Conservation (phyloP, 2,797 vertebrate species). For the Leptatherina wallacei region DNA sequence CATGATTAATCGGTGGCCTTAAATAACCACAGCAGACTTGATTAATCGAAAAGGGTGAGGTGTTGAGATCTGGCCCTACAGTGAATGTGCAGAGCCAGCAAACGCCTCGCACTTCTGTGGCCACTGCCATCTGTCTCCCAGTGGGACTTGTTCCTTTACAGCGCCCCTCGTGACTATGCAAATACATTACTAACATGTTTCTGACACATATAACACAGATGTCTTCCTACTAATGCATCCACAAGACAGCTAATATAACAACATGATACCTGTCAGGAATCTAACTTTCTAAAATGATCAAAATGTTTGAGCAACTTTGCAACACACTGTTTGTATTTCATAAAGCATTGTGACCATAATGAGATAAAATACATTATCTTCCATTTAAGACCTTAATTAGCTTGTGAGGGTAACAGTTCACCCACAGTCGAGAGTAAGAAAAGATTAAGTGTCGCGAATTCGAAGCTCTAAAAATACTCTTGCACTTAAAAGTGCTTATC, state of each 20-base stretch:
- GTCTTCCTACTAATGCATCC: conserved; percentile 44
- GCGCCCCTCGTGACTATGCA: conserved; percentile 57
- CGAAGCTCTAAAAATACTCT: background rate
- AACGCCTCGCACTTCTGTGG: conserved; percentile 73
- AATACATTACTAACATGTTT: conserved; percentile 62
- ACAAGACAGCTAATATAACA: conserved; percentile 25
- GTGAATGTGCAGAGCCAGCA: conserved; percentile 84
- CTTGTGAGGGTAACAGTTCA: background rate
- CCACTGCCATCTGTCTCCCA: conserved; percentile 84
- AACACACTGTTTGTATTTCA: background rate
- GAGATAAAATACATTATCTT: too few species aligned
- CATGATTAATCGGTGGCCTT: conserved; percentile 81
- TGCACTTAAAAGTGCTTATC: background rate
- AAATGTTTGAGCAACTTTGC: conserved; percentile 3
- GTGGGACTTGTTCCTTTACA: conserved; percentile 70
- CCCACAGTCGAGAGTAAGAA: background rate
- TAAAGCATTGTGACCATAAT: background rate
- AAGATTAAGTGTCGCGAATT: background rate
- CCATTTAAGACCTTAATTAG: background rate
- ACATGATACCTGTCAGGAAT: conserved; percentile 6
- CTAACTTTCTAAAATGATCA: conserved; percentile 2
- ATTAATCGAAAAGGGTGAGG: conserved; percentile 79
- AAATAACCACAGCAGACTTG: conserved; percentile 78
- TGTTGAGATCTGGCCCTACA: conserved; percentile 77
- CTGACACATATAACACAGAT: conserved; percentile 59